These are phyloP conservation scores for Dallia pectoralis DNA, from an alignment of 2,797 vertebrate species.

Conservation along the genomic window DNA sequence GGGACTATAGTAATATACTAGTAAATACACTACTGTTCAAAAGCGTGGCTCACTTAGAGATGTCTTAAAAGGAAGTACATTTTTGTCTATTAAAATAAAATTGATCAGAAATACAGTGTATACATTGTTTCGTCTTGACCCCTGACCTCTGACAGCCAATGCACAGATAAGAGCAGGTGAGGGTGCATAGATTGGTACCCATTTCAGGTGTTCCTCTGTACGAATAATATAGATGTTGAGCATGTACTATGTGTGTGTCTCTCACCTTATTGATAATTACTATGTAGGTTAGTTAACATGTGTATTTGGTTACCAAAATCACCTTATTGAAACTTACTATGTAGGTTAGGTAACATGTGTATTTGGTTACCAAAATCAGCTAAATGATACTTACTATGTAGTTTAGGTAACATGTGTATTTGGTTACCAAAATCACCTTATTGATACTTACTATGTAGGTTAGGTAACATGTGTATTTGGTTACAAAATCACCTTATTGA, in stretches of 20 bases:
- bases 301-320: constrained; percentile 56
- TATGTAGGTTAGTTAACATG: constrained; percentile 38
- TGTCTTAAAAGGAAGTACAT: too few species aligned
- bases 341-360: constrained; percentile 48
- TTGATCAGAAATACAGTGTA: too few species aligned
- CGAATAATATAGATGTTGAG: background rate
- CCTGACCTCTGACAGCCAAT: constrained; percentile 41
- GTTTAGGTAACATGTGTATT: constrained; percentile 48
- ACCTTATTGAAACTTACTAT: too few species aligned
- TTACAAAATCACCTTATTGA: too few species aligned
- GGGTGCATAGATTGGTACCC: constrained; percentile 29
- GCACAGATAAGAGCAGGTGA: constrained; percentile 56
- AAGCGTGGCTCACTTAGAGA: too few species aligned
- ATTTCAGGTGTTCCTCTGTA: background rate
- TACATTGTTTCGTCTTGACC: constrained; percentile 37
- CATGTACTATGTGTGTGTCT: constrained; percentile 56
- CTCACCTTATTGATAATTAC: constrained; percentile 51
- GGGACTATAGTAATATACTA: too few species aligned
- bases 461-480: constrained; percentile 50
- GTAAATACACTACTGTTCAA: too few species aligned
- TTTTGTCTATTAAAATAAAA: too few species aligned
- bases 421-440: constrained; percentile 55
- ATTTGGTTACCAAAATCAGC: constrained; percentile 54
- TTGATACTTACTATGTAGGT: too few species aligned
- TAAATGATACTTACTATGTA: too few species aligned